Conservation (phyloP, 2,888 invertebrate species). For the Zhengitettix transpicula region DNA sequence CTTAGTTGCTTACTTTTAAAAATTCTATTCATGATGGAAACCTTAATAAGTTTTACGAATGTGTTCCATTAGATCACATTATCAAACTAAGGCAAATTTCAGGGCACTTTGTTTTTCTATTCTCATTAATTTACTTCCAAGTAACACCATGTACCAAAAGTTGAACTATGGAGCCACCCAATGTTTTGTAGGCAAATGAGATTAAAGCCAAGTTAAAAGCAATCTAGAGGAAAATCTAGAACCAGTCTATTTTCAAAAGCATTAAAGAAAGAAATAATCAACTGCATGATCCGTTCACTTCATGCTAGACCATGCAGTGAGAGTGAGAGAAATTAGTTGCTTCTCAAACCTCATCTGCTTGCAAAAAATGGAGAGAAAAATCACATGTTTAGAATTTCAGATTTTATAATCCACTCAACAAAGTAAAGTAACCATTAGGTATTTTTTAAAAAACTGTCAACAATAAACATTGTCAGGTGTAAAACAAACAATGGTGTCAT, state of each 20-base stretch:
- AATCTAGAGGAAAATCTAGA: constrained; percentile 11
- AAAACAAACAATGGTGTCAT: constrained; percentile 19
- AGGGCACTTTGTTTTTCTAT: too few relatives aligned
- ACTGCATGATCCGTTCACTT: not conserved
- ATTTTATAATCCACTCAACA: constrained; percentile 15
- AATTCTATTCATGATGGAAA: too few relatives aligned
- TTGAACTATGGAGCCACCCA: not conserved
- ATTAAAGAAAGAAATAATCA: constrained; percentile 1
- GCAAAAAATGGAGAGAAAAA: constrained; percentile 13
- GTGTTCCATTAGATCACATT: too few relatives aligned
- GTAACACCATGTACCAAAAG: too few relatives aligned
- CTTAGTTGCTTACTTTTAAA: too few relatives aligned
- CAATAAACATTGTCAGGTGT: constrained; percentile 19
- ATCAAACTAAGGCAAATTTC: too few relatives aligned
- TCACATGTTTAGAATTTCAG: constrained; percentile 7
- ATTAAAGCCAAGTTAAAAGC: constrained; percentile 8
- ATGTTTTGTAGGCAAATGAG: constrained; percentile 5
- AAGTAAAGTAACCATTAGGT: constrained; percentile 16
- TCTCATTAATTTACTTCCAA: not conserved
- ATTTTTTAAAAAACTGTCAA: constrained; percentile 17
- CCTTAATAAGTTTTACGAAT: too few relatives aligned
- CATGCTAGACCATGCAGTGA: constrained; percentile 19
- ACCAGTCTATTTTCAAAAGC: constrained; percentile 8
- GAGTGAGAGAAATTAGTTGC: not conserved
- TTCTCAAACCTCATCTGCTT: constrained; percentile 8